Evolutionary conservation across 2,888 invertebrate species (phyloP).

Genomic region (Cylloceria caligata): DNA sequence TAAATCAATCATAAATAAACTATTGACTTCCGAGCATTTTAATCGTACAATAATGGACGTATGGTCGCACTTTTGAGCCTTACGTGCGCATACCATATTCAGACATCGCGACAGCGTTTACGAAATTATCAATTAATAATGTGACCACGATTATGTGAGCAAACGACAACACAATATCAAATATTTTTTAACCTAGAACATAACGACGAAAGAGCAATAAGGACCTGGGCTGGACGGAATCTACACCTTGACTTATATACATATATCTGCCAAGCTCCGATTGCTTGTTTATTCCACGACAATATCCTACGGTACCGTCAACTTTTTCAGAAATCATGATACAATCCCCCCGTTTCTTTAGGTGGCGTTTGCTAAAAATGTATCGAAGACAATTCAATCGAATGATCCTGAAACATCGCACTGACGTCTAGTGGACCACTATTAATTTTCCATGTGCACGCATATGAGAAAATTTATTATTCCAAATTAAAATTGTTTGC

Average conservation of each 20-base stretch:
- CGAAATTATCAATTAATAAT: constrained; percentile 53
- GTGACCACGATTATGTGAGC: constrained; percentile 43
- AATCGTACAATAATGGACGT: constrained; percentile 37
- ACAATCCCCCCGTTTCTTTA: background rate
- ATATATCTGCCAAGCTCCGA: constrained; percentile 83
- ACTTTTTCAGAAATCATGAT: background rate
- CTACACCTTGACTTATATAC: constrained; percentile 84
- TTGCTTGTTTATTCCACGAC: constrained; percentile 73
- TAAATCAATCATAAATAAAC: constrained; percentile 69
- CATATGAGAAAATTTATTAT: too few species aligned
- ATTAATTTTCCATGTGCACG: too few species aligned
- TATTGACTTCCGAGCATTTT: constrained; percentile 67
- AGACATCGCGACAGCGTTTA: constrained; percentile 53
- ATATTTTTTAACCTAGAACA: constrained; percentile 45
- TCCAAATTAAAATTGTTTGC: too few species aligned
- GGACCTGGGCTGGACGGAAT: constrained; percentile 83
- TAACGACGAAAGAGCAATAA: constrained; percentile 68
- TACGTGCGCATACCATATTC: background rate
- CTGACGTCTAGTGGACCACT: too few species aligned
- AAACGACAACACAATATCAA: constrained; percentile 42
- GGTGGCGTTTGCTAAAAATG: background rate
- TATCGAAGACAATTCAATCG: background rate
- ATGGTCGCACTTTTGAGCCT: constrained; percentile 11
- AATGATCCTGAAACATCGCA: background rate
- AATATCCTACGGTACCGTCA: background rate